Conservation (phyloP, 2,888 invertebrate species). For the Apantesis nais region DNA sequence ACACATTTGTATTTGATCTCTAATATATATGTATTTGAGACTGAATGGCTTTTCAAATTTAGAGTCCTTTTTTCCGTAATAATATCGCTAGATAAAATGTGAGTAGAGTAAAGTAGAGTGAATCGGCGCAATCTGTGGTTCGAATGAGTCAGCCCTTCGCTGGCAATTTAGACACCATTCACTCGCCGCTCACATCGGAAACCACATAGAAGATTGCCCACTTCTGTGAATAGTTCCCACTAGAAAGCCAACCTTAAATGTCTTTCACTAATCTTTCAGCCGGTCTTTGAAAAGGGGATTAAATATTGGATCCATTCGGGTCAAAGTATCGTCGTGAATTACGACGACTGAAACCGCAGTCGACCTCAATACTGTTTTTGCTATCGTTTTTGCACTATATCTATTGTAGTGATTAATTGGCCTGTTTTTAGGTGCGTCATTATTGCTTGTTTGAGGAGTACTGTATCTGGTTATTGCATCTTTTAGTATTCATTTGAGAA, state of each 20-base stretch:
- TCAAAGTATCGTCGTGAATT: conserved; percentile 39
- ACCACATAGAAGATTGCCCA: conserved; percentile 74
- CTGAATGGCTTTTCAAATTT: conserved; percentile 27
- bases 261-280: conserved; percentile 51
- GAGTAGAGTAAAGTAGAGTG: conserved; percentile 65
- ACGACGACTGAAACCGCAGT: conserved; percentile 27
- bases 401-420: conserved; percentile 13
- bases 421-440: not conserved
- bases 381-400: conserved; percentile 28
- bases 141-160: conserved; percentile 74
- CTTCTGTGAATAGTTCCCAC: conserved; percentile 62
- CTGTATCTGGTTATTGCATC: not conserved
- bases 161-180: conserved; percentile 79
- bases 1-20: conserved; percentile 10
- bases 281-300: conserved; percentile 41
- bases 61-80: conserved; percentile 44
- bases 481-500: not conserved
- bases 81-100: conserved; percentile 57
- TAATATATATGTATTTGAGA: conserved; percentile 17
- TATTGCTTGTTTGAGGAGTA: not conserved
- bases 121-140: conserved; percentile 70
- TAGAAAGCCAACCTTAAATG: conserved; percentile 61
- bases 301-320: conserved; percentile 45
- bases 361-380: conserved; percentile 40
- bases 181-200: conserved; percentile 70